Conservation (phyloP, 1,140 invertebrate genomes). For the Orius laevigatus region DNA sequence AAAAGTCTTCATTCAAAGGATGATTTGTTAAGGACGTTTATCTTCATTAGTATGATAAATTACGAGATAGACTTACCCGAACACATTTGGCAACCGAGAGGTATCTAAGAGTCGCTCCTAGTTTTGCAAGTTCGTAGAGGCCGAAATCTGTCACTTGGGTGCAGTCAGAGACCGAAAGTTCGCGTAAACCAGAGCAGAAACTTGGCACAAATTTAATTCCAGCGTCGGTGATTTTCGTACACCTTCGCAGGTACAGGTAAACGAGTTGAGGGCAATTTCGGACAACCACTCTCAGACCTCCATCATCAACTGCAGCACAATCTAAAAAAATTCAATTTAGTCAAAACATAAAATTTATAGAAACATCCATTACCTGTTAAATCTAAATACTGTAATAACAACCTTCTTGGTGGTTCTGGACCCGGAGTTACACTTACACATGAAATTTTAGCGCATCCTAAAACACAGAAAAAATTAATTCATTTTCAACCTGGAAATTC, state of each 20-base stretch:
- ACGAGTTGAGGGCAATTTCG: slow-evolving; percentile 71
- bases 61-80: slow-evolving; percentile 34
- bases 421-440: slow-evolving; percentile 48
- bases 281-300: slow-evolving; percentile 62
- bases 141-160: slow-evolving; percentile 78
- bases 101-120: slow-evolving; percentile 67
- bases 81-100: slow-evolving; percentile 81
- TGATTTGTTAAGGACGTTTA: too few species aligned
- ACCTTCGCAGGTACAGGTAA: slow-evolving; percentile 76
- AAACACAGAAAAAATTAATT: slow-evolving; percentile 19
- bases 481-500: too few species aligned
- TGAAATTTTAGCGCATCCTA: slow-evolving; percentile 51
- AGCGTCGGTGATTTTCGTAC: slow-evolving; percentile 65
- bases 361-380: slow-evolving; percentile 35
- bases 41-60: too few species aligned
- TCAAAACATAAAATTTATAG: not conserved
- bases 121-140: slow-evolving; percentile 70
- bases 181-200: slow-evolving; percentile 65
- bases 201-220: slow-evolving; percentile 67
- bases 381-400: slow-evolving; percentile 56
- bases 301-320: slow-evolving; percentile 64
- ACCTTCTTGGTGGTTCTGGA: slow-evolving; percentile 36
- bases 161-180: slow-evolving; percentile 82
- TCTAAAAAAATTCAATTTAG: slow-evolving; percentile 29
- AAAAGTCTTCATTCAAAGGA: too few species aligned